Base-by-base conservation (phyloP, 1,140 invertebrate genomes). In the Nixonia krombeini region DNA sequence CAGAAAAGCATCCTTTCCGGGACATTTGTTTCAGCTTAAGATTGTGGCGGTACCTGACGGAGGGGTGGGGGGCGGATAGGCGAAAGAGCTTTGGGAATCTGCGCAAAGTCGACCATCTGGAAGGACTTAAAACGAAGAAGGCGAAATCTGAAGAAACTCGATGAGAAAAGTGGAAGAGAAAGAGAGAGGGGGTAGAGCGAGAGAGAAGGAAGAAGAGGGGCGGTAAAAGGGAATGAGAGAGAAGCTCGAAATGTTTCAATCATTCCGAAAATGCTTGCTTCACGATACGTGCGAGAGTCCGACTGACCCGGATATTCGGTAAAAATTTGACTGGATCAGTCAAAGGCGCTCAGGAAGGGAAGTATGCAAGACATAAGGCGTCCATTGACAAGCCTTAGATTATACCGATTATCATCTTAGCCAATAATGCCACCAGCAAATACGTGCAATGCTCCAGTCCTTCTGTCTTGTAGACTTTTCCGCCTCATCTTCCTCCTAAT, bases 1-100 rank as follows among this genome's bases (percentile, higher is more conserved):
- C 17, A 51, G 45, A 66, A 40, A 23, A 25, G 17, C 26, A 58
- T 29, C 18, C 33, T 25, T 15, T 41, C 28, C n/a, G 26, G 29
- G 64, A 78, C 75, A 79, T 77, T 77, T 76, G 76, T 75, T 78
- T 76, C 67, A 64, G 65, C 71, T 79, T 76, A 47, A 52, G 26
- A 25, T 41, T 28, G 15, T 5, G 7, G 33, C 33, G 8, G 29
- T 64, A 64, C 61, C 61, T 64, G 61, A 47, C 31, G 18, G 45
- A 10, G 33, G 33, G 25, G 61, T 41, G 17, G 18, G 45, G 13
- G 33, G 33, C 16, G 23, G 29, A 31, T 2, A 8, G 33, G 26
- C 17, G 23, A 17, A 26, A 16, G 35, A 52, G 33, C 29, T 51
- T 31, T 29, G 35, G 31, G 26, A 33, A 56, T 15, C 35, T 31